Percentiles rank a stretch among this genome's conserved stretches.
Conservation (phyloP, 2,797 vertebrate genomes). For the Pipistrellus nathusii region DNA sequence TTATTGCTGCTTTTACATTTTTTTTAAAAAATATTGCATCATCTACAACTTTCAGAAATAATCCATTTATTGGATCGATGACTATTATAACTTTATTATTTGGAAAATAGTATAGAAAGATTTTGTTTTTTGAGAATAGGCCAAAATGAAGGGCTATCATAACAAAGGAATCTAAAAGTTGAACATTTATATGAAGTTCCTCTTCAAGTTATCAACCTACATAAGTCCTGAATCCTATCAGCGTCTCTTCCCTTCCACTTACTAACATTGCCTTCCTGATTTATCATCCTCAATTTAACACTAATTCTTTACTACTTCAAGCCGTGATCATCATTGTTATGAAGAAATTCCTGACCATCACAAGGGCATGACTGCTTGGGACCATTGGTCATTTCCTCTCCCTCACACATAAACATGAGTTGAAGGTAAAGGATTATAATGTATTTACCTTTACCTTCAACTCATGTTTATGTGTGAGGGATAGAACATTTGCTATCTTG, state of each 20-base stretch:
- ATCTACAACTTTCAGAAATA: slow-evolving; percentile 50
- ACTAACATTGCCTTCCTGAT: slow-evolving; percentile 17
- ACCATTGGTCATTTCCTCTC: not conserved
- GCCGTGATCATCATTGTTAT: slow-evolving; percentile 9
- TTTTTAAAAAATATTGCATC: not conserved
- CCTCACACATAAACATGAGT: slow-evolving; percentile 29
- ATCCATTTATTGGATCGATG: slow-evolving; percentile 22
- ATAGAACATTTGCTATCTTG: slow-evolving; percentile 40
- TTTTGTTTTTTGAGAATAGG: slow-evolving; percentile 12
- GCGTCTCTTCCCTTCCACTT: not conserved
- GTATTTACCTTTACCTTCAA: not conserved
- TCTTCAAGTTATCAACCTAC: slow-evolving; percentile 41
- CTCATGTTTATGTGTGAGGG: too few species aligned
- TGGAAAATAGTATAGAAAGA: not conserved
- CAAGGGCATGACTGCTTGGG: slow-evolving; percentile 49
- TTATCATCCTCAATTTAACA: slow-evolving; percentile 32
- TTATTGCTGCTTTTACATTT: slow-evolving; percentile 38
- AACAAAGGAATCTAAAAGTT: slow-evolving; percentile 46
- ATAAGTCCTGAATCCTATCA: not conserved
- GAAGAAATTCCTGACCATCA: slow-evolving; percentile 40
- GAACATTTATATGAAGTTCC: not conserved
- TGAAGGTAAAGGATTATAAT: slow-evolving; percentile 42
- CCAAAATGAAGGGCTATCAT: slow-evolving; percentile 26
- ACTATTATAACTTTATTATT: slow-evolving; percentile 5
- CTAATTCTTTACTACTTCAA: slow-evolving; percentile 42